phyloP scores from a whole-genome alignment of 2,888 invertebrate species.

The Leptopilina myrica region DNA sequence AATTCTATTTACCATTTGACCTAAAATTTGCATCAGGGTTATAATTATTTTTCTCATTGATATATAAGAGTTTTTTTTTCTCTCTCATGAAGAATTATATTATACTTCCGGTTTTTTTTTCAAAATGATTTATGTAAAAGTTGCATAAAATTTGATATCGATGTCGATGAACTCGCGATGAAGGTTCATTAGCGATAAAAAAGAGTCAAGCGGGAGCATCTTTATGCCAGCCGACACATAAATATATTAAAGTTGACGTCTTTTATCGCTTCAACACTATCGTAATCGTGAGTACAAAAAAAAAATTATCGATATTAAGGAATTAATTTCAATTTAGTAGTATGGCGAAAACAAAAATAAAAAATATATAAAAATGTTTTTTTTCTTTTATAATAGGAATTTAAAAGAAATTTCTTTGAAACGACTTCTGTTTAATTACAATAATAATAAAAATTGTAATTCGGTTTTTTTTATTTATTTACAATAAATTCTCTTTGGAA shows the following conservation, averaged over 20 bases:
- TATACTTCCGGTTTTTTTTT: background rate
- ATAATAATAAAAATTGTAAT: too few species aligned
- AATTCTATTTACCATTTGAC: too few species aligned
- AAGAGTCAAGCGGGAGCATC: slow-evolving; percentile 3
- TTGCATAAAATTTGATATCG: slow-evolving; percentile 11
- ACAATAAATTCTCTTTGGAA: too few species aligned
- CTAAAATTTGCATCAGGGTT: background rate
- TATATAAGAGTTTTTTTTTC: background rate
- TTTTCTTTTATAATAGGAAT: too few species aligned
- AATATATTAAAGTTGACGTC: slow-evolving; percentile 15
- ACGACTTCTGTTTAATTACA: too few species aligned
- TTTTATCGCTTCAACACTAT: slow-evolving; percentile 16
- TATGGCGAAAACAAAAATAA: too few species aligned
- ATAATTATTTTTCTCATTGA: background rate
- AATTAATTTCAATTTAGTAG: background rate
- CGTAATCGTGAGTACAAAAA: too few species aligned
- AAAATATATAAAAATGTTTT: too few species aligned
- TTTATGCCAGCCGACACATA: slow-evolving; percentile 14
- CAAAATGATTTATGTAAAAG: background rate
- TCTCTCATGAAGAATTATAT: background rate
- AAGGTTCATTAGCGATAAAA: slow-evolving; percentile 17
- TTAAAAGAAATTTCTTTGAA: too few species aligned
- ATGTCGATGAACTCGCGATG: slow-evolving; percentile 18
- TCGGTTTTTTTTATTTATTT: too few species aligned
- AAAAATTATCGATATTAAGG: slow-evolving; percentile 13